phyloP scores from a whole-genome alignment of 2,888 invertebrate species.

The Morpho deidamia region DNA sequence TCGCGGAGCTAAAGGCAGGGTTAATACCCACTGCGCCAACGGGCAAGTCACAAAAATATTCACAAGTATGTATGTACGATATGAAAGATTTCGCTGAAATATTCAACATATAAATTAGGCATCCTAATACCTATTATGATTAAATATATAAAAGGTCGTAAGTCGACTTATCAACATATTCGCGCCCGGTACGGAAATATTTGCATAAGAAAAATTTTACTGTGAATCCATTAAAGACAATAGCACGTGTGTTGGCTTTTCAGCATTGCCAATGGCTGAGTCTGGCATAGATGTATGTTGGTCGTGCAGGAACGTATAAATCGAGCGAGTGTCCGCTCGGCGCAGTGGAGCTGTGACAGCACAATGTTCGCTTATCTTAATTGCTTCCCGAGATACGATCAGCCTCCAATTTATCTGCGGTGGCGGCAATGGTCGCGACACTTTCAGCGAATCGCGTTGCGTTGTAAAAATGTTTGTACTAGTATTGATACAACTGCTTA shows the following conservation, averaged over 20 bases:
- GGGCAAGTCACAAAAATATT: too few relatives aligned
- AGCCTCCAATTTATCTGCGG: conserved; percentile 50
- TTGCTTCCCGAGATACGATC: conserved; percentile 66
- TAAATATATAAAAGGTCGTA: too few relatives aligned
- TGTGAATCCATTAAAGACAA: conserved; percentile 28
- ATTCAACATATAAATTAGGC: too few relatives aligned
- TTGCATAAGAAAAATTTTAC: too few relatives aligned
- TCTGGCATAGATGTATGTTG: conserved; percentile 16
- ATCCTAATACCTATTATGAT: too few relatives aligned
- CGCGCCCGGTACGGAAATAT: too few relatives aligned
- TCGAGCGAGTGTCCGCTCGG: conserved; percentile 44
- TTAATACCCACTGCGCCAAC: too few relatives aligned
- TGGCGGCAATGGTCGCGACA: neutral
- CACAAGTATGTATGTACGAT: too few relatives aligned
- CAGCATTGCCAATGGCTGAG: conserved; percentile 19
- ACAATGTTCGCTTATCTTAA: conserved; percentile 70
- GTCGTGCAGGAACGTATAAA: conserved; percentile 23
- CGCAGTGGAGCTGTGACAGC: conserved; percentile 60
- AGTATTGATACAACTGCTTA: neutral
- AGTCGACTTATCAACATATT: too few relatives aligned
- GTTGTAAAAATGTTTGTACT: neutral
- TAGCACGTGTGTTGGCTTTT: conserved; percentile 16
- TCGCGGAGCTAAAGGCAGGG: too few relatives aligned
- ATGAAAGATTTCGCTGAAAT: too few relatives aligned
- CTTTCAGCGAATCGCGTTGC: neutral